Percentiles rank a stretch among this genome's conserved stretches.
Conservation (phyloP, 2,888 invertebrate species). For the Nymphalis polychloros region DNA sequence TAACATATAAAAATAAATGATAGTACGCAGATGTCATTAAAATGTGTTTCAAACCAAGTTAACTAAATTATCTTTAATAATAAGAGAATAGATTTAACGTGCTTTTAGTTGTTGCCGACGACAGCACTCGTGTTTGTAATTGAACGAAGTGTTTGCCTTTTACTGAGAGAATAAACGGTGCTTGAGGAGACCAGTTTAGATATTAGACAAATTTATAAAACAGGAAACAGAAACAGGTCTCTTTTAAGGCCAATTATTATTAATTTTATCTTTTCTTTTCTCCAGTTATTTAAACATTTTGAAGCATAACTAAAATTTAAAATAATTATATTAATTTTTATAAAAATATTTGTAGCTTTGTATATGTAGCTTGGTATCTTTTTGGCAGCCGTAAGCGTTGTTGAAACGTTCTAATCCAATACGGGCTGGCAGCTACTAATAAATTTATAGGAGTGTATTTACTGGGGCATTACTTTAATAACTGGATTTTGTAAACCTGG, state of each 20-base stretch:
- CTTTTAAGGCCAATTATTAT: conserved; percentile 35
- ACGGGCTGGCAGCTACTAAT: conserved; percentile 26
- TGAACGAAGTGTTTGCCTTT: conserved; percentile 21
- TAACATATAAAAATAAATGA: no score
- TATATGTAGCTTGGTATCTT: conserved; percentile 19
- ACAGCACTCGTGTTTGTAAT: conserved; percentile 10
- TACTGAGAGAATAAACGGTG: conserved; percentile 19
- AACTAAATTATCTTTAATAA: neutral
- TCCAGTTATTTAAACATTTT: conserved; percentile 18
- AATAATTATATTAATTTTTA: neutral
- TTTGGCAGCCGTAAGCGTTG: conserved; percentile 31
- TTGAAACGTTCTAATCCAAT: conserved; percentile 32
- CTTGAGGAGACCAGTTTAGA: conserved; percentile 33
- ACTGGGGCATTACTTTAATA: conserved; percentile 21
- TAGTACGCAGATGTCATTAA: neutral
- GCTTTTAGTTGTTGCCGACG: conserved; percentile 7
- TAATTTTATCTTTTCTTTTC: conserved; percentile 26
- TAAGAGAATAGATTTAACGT: neutral
- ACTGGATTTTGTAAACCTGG: conserved; percentile 19
- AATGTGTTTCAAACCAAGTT: no score
- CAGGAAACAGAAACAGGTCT: conserved; percentile 37
- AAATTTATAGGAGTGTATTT: conserved; percentile 28
- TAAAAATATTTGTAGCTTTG: no score
- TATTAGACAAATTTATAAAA: conserved; percentile 35
- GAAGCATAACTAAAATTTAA: neutral